A percentile compares a stretch with the other conserved stretches of the same genome.
Conservation (phyloP, 2,113 vertebrate species). For the Mirza zaza region DNA sequence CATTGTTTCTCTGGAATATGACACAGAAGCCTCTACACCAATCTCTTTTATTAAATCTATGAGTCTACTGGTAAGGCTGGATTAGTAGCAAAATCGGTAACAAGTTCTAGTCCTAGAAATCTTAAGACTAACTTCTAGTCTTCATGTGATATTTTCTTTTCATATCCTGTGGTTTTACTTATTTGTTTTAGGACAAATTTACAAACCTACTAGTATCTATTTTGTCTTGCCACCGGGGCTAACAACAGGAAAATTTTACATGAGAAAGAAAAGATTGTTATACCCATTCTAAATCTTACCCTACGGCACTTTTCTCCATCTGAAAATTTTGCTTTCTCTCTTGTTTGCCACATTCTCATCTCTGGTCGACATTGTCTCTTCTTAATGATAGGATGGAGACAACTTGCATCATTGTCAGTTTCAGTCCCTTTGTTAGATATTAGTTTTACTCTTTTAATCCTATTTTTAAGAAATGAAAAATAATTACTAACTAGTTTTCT, state of each 20-base stretch:
- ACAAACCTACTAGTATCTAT: neutral
- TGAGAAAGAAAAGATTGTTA: neutral
- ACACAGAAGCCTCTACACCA: neutral
- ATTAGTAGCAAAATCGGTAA: neutral
- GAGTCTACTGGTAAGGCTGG: neutral
- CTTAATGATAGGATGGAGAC: slow-evolving; percentile 67
- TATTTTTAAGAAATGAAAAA: slow-evolving; percentile 71
- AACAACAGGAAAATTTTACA: neutral
- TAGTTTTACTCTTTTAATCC: slow-evolving; percentile 77
- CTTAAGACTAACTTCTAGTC: neutral
- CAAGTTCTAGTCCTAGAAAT: neutral
- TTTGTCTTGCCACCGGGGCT: neutral
- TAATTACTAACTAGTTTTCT: slow-evolving; percentile 21
- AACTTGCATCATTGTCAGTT: slow-evolving; percentile 72
- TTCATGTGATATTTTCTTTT: neutral
- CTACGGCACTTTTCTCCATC: slow-evolving; percentile 79
- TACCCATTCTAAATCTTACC: slow-evolving; percentile 75
- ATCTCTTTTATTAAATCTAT: neutral
- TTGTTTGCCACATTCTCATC: slow-evolving; percentile 73
- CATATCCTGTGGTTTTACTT: neutral
- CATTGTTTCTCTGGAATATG: neutral
- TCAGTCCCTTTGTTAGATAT: slow-evolving; percentile 83
- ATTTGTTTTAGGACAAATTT: neutral
- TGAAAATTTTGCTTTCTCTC: slow-evolving; percentile 78
- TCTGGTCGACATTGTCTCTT: slow-evolving; percentile 78